Base-by-base conservation (phyloP, 2,888 invertebrate genomes). In the Morpho deidamia region DNA sequence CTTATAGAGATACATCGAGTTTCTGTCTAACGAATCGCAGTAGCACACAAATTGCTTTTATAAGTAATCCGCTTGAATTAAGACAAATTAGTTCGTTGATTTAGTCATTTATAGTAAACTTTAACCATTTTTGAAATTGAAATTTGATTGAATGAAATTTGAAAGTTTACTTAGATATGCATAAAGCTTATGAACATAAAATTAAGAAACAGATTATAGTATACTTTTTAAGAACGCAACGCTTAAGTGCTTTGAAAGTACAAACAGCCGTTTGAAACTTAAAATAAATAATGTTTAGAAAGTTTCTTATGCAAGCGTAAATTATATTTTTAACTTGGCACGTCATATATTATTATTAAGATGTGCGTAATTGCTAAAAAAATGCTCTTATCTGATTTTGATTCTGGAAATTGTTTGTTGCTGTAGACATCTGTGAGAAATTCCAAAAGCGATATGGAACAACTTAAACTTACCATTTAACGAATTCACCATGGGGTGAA, bases 41-140 rank as follows among this genome's bases (percentile, higher is more conserved):
- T 12, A 8, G 35, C 12, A 45, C 11, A 35, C 12, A 45, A 45
- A 45, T 45, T 45, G 44, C 44, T 45, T 45, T 45, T 45, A 8
- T 45, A 14, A 37, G 35, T 45, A 45, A 45, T 45, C 35, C 12
- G 11, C 10, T 12, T 34, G 34, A 44, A 11, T 33, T 42, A 8
- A 44, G 32, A 44, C 33, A 33, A 33, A 44, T 32, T 44, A n/a
- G n/a, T 9, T 8, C 9, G 10, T 35, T 35, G 9, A 44, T 10
- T 9, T 35, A 9, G 11, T 12, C 33, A 35, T 8, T 9, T 2
- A n/a, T 35, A 45, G 14, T 8, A 44, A 44, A 44, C n/a, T 8
- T 1, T n/a, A 8, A 10, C n/a, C 37, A 10, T 37, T 5, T 37
- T 37, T 37, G 8, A 37, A 8, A 35, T 7, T 35, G n/a, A 37